Evolutionary conservation across 2,113 vertebrate genomes (phyloP).

Genomic region (Pitta sordida): DNA sequence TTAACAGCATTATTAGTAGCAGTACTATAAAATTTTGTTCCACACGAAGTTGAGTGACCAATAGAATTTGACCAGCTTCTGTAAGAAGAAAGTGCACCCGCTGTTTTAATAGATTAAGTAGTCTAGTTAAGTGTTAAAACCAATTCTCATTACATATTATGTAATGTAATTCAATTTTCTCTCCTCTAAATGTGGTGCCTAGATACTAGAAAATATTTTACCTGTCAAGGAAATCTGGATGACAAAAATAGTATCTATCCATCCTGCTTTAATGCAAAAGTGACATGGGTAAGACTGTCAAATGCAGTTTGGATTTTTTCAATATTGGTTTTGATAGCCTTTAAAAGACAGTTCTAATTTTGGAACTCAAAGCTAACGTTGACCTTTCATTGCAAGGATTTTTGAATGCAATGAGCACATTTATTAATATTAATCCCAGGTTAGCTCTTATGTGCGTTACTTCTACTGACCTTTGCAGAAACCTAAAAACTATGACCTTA

Average conservation of each 20-base stretch:
- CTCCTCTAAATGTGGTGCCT: not conserved
- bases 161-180: not conserved
- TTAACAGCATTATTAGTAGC: not conserved
- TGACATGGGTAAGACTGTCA: not conserved
- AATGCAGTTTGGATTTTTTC: not conserved
- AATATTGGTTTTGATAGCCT: not conserved
- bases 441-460: not conserved
- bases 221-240: not conserved
- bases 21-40: not conserved
- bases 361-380: not conserved
- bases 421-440: conserved; percentile 36
- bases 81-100: not conserved
- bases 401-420: not conserved
- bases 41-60: not conserved
- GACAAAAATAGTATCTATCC: not conserved
- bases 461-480: conserved; percentile 14
- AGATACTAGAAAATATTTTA: not conserved
- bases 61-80: not conserved
- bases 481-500: not conserved
- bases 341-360: conserved; percentile 23
- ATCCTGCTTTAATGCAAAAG: not conserved
- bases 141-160: not conserved
- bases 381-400: conserved; percentile 20
- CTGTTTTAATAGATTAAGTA: not conserved
- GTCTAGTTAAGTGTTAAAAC: not conserved